phyloP scores from a whole-genome alignment of 37 sponge, comb jelly and placozoan genomes.

The Chondrosia reniformis region DNA sequence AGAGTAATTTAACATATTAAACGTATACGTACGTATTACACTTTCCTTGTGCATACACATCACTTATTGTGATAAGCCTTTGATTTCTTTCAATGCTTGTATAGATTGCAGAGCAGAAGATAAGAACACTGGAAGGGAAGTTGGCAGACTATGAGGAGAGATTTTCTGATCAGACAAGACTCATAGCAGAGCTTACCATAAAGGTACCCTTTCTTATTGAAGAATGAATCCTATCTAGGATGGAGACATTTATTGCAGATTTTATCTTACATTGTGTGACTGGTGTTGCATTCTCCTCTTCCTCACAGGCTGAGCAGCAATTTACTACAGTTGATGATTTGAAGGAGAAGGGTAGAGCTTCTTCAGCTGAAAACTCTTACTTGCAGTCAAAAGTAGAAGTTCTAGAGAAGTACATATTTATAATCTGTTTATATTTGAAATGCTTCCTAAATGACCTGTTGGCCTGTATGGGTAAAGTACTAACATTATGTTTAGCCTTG shows the following conservation, averaged over 20 bases:
- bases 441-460: no score
- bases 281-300: no score
- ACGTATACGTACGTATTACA: background rate
- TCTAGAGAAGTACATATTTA: slow-evolving; percentile 12
- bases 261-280: background rate
- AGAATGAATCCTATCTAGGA: background rate
- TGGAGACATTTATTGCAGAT: background rate
- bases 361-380: slow-evolving; percentile 28
- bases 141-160: slow-evolving; percentile 38
- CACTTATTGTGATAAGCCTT: no score
- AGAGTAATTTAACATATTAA: slow-evolving; percentile 1
- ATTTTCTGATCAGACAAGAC: slow-evolving; percentile 46
- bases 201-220: slow-evolving; percentile 14
- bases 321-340: slow-evolving; percentile 21
- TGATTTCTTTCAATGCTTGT: no score
- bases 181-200: slow-evolving; percentile 53
- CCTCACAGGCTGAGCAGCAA: slow-evolving; percentile 28
- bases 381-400: slow-evolving; percentile 21
- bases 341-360: slow-evolving; percentile 26
- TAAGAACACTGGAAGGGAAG: slow-evolving; percentile 55
- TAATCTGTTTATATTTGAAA: no score
- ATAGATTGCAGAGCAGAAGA: slow-evolving; percentile 45
- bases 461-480: background rate
- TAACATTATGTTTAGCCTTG: background rate
- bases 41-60: background rate